A percentile compares a stretch with the other conserved stretches of the same genome.
Evolutionary conservation across 2,113 vertebrate genomes (phyloP).

Genomic region (Cyanoderma ruficeps): DNA sequence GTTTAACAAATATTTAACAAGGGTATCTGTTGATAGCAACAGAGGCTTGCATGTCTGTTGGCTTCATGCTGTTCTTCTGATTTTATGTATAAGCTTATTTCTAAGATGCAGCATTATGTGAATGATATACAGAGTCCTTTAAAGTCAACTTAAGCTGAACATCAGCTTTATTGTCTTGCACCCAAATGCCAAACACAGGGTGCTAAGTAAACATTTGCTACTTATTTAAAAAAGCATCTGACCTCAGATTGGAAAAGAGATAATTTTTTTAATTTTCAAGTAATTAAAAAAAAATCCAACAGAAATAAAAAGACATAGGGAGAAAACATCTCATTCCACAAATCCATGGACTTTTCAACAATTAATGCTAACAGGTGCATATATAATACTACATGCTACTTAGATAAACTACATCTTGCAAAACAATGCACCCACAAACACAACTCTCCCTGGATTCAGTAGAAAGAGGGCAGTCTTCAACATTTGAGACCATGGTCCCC

Average conservation of each 20-base stretch:
- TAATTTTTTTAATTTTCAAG: neutral
- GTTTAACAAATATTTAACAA: neutral
- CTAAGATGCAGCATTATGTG: neutral
- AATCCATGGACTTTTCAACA: neutral
- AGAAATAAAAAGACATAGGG: neutral
- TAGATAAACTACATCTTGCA: neutral
- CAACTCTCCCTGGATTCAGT: neutral
- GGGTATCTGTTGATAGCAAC: neutral
- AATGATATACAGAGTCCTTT: neutral
- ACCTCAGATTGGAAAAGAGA: neutral
- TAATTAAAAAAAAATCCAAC: neutral
- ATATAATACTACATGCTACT: neutral
- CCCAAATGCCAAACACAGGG: neutral
- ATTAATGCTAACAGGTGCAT: neutral
- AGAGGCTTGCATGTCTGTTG: neutral
- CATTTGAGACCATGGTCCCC: neutral
- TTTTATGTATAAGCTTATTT: neutral
- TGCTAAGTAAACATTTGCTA: neutral
- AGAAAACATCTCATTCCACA: neutral
- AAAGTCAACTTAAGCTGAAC: neutral
- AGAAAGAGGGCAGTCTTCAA: neutral
- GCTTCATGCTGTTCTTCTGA: neutral
- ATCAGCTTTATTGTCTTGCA: neutral
- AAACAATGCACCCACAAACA: neutral
- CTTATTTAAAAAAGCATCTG: neutral